Percentiles rank a stretch among this genome's conserved stretches.
These are phyloP conservation scores for Vultur gryphus DNA, from an alignment of 2,797 vertebrate genomes.

Conservation along the genomic window DNA sequence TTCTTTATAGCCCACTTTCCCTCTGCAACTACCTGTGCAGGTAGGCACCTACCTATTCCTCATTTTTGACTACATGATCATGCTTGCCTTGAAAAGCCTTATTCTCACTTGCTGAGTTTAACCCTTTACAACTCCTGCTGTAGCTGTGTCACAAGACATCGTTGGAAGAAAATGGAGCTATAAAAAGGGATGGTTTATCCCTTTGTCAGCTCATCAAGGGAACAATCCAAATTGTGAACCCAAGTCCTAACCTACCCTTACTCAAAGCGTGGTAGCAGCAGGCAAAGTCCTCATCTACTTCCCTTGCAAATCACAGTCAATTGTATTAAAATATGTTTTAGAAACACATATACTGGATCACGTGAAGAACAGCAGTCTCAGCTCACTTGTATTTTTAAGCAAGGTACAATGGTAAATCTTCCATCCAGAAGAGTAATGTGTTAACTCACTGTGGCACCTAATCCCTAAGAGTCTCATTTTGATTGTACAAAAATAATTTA, in stretches of 20 bases:
- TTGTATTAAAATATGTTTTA: neutral
- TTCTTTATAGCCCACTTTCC: neutral
- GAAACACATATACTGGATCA: neutral
- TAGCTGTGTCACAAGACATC: neutral
- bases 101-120: neutral
- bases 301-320: neutral
- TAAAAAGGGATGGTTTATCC: neutral
- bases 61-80: neutral
- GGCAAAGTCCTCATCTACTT: neutral
- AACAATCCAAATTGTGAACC: neutral
- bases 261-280: neutral
- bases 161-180: neutral
- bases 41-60: neutral
- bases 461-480: slow-evolving; percentile 34
- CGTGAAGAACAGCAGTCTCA: neutral
- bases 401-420: neutral
- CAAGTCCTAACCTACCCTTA: neutral
- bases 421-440: neutral
- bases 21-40: neutral
- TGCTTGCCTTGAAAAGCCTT: neutral
- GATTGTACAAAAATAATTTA: slow-evolving; percentile 59
- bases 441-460: slow-evolving; percentile 8
- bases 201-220: neutral
- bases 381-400: neutral
- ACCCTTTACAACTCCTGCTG: neutral